Evolutionary conservation across 2,888 invertebrate species (phyloP), one percentile per base, ranked within the genome.

Genomic region (Xanthia togata): DNA sequence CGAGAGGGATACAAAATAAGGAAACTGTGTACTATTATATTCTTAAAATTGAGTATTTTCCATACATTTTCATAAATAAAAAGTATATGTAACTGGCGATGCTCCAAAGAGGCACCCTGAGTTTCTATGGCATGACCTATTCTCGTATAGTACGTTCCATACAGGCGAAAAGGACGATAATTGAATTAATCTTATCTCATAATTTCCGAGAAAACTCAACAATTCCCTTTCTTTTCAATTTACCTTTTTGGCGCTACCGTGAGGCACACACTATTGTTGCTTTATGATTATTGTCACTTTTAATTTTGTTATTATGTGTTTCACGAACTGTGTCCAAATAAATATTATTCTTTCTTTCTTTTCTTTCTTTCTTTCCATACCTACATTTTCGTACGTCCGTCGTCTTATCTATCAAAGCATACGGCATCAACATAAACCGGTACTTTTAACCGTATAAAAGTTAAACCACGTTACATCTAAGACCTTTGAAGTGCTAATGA

Each of bases 401-500:
- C 26, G 3, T 35, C 1, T 1, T 26, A n/a, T 31, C 26, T 41
- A 1, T 55, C 41, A 76, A 68, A 82, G 76, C 23, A 38, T 1
- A 47, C 64, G 53, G 62, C 72, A 12, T 14, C 4, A 4, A 53
- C 26, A 35, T 31, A 68, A 67, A 64, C 11, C 41, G 8, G 41
- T 41, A 41, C 41, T 41, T 41, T 41, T 41, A 41, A 41, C 41
- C 1, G 41, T 41, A 41, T 41, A 41, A 41, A 41, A 47, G 44
- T 35, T 62, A 44, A 62, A 35, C 68, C 26, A 50, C 57, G 59
- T 50, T 5, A 47, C 59, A 63, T 76, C 65, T 73, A 65, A 81
- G 70, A 69, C 85, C 78, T 83, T 77, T 74, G 55, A 57, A 82
- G 71, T 78, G 86, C 55, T 83, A 83, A 77, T 77, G 64, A 77